phyloP scores from a whole-genome alignment of 2,113 vertebrate species.

The Anser cygnoides region DNA sequence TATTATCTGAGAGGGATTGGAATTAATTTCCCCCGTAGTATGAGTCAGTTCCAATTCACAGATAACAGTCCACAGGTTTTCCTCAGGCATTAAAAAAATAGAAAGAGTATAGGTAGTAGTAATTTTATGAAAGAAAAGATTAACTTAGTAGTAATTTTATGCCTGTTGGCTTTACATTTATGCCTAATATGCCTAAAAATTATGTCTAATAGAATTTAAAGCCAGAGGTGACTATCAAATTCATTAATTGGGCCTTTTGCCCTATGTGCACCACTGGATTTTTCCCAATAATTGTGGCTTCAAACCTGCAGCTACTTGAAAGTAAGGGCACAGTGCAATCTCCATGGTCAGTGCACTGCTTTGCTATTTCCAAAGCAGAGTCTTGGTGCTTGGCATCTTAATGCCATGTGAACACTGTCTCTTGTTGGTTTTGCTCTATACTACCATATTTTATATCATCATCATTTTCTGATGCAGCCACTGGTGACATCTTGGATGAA shows the following conservation, averaged over 20 bases:
- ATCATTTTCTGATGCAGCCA: not conserved
- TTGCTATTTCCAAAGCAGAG: not conserved
- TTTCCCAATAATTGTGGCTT: not conserved
- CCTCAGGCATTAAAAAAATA: not conserved
- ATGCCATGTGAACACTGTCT: not conserved
- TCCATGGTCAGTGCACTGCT: not conserved
- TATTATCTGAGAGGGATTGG: not conserved
- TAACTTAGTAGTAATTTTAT: not conserved
- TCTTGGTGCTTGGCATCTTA: not conserved
- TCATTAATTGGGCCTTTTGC: not conserved
- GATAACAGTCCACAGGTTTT: not conserved
- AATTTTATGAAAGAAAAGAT: not conserved
- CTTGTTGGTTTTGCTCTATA: not conserved
- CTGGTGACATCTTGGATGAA: not conserved
- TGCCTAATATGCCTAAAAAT: not conserved
- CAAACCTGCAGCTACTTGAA: not conserved
- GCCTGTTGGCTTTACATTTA: not conserved
- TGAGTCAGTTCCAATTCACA: not conserved
- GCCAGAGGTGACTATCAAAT: not conserved
- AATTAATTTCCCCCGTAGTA: not conserved
- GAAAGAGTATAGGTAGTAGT: not conserved
- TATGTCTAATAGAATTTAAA: not conserved
- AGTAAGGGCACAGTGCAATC: not conserved
- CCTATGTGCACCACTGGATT: not conserved
- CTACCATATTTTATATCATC: not conserved